Percentiles rank a stretch among this genome's conserved stretches.
Conservation (phyloP, 2,888 invertebrate genomes). For the Clanis bilineata region DNA sequence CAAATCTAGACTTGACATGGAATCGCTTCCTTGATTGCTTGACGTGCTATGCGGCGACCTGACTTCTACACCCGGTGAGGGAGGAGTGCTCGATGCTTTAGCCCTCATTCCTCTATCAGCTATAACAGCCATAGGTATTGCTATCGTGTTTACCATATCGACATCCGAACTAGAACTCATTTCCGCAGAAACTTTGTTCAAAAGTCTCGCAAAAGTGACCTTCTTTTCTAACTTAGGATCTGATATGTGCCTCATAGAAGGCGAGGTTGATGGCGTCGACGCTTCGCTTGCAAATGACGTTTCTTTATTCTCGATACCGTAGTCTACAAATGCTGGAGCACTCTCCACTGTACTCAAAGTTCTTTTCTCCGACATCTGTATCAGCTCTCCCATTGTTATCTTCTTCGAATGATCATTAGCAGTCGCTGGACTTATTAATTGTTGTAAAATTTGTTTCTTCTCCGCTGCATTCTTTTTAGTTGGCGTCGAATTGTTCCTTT, state of each 20-base stretch:
- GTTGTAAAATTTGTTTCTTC: slow-evolving; percentile 90
- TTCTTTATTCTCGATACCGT: slow-evolving; percentile 79
- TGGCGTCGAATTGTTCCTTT: slow-evolving; percentile 90
- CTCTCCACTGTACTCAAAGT: slow-evolving; percentile 74
- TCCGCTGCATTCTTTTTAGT: slow-evolving; percentile 89
- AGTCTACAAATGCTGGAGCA: slow-evolving; percentile 74
- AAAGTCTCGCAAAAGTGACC: slow-evolving; percentile 88
- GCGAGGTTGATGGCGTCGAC: slow-evolving; percentile 78
- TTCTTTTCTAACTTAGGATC: slow-evolving; percentile 89
- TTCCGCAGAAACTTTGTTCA: slow-evolving; percentile 89
- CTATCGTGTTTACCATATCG: slow-evolving; percentile 81
- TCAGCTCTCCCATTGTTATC: slow-evolving; percentile 87
- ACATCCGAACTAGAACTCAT: slow-evolving; percentile 89
- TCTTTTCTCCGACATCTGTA: slow-evolving; percentile 86
- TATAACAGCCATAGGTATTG: slow-evolving; percentile 75
- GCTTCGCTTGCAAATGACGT: slow-evolving; percentile 83
- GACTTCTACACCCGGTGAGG: slow-evolving; percentile 85
- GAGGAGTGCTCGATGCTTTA: slow-evolving; percentile 81
- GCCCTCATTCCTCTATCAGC: slow-evolving; percentile 63
- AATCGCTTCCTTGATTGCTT: slow-evolving; percentile 89
- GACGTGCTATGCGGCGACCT: slow-evolving; percentile 86
- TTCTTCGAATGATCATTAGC: slow-evolving; percentile 84
- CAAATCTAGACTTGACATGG: slow-evolving; percentile 88
- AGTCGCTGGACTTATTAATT: slow-evolving; percentile 86
- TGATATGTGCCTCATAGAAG: slow-evolving; percentile 80